Conservation (phyloP, 2,797 vertebrate genomes). For the Bradypus variegatus region DNA sequence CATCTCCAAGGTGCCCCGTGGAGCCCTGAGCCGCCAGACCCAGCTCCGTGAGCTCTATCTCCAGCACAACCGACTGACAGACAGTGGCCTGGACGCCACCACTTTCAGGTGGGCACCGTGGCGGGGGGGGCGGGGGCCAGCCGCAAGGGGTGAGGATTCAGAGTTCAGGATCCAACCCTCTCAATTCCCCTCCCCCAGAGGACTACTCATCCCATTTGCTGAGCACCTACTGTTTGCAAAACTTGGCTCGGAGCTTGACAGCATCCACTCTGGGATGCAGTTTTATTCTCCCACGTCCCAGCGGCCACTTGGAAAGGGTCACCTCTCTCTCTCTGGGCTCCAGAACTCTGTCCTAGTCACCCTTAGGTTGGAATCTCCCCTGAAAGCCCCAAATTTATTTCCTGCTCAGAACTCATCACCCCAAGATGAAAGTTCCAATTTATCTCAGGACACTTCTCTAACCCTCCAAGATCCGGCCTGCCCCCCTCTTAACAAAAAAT, state of each 20-base stretch:
- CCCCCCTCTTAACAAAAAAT: no score
- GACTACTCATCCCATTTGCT: not conserved
- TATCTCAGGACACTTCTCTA: not conserved
- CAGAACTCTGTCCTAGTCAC: not conserved
- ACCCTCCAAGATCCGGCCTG: no score
- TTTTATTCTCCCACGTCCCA: no score
- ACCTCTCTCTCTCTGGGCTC: not conserved
- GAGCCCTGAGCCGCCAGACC: constrained; percentile 62
- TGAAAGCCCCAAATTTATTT: not conserved
- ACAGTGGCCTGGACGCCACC: constrained; percentile 48
- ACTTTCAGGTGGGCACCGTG: constrained; percentile 60
- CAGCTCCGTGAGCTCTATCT: constrained; percentile 70
- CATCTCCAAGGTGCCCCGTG: constrained; percentile 67
- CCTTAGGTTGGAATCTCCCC: not conserved
- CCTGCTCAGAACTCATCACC: not conserved
- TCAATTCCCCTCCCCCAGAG: no score
- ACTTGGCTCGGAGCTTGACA: not conserved
- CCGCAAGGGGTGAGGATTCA: not conserved
- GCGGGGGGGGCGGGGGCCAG: not conserved
- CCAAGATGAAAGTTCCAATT: not conserved
- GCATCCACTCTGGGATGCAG: not conserved
- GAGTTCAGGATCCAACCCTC: no score
- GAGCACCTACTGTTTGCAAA: not conserved
- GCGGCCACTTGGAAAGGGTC: not conserved
- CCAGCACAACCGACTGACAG: constrained; percentile 65